Evolutionary conservation across 2,797 vertebrate species (phyloP).

Genomic region (Sebastes reedi): DNA sequence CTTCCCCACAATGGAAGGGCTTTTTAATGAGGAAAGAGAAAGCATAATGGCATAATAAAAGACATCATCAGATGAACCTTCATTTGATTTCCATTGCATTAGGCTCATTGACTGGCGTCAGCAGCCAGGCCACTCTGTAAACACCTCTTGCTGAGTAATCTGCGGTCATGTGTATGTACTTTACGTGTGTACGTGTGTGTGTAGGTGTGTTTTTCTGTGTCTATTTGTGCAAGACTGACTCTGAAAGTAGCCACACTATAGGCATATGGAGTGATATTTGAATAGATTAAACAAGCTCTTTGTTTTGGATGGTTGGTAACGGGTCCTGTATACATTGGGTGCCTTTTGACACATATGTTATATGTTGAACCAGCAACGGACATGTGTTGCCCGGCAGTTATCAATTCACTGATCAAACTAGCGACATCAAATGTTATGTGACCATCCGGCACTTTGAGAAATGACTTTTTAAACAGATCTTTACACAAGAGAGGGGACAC

Average conservation of each 20-base stretch:
- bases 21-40: conserved; percentile 75
- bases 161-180: conserved; percentile 40
- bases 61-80: conserved; percentile 73
- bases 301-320: conserved; percentile 47
- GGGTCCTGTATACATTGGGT: background rate
- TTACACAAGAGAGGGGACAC: background rate
- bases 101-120: conserved; percentile 77
- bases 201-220: conserved; percentile 15
- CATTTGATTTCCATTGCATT: conserved; percentile 84
- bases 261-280: conserved; percentile 41
- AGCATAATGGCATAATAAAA: conserved; percentile 84
- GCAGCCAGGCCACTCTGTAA: conserved; percentile 70
- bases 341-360: conserved; percentile 5
- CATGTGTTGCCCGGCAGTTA: conserved; percentile 51
- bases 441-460: conserved; percentile 24
- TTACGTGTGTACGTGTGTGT: conserved; percentile 16
- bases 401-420: conserved; percentile 42
- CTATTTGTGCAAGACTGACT: conserved; percentile 19
- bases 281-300: conserved; percentile 45
- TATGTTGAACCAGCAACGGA: conserved; percentile 1
- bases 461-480: conserved; percentile 8
- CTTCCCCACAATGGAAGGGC: conserved; percentile 43
- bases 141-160: conserved; percentile 61
- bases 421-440: conserved; percentile 3
- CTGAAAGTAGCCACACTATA: conserved; percentile 4